Conservation (phyloP, 1,140 invertebrate genomes). For the Zaprionus tsacasi region DNA sequence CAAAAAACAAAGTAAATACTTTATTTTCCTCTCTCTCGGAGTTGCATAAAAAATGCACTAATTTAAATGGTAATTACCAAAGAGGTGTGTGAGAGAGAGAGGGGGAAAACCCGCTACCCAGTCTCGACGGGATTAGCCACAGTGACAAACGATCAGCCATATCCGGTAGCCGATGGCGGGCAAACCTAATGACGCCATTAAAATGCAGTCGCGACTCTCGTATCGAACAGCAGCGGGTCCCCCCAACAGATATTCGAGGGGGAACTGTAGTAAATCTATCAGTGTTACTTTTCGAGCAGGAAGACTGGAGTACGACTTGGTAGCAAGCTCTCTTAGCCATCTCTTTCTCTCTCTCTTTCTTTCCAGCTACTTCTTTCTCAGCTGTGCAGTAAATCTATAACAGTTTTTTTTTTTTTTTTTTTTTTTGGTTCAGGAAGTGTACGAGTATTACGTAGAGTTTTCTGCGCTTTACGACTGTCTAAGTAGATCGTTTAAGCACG, state of each 20-base stretch:
- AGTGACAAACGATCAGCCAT: conserved; percentile 80
- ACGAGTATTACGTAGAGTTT: neutral
- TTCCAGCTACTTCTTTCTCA: neutral
- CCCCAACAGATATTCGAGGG: neutral
- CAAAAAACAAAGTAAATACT: neutral
- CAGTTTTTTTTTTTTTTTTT: neutral
- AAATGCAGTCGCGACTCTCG: conserved; percentile 60
- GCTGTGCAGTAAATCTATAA: neutral
- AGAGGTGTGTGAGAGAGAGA: neutral
- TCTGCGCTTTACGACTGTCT: neutral
- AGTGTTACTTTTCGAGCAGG: neutral
- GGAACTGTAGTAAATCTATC: conserved; percentile 5
- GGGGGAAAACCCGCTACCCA: conserved; percentile 6
- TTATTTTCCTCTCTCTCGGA: conserved; percentile 20
- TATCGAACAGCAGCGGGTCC: neutral
- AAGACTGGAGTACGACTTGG: neutral
- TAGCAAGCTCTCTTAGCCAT: neutral
- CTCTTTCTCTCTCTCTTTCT: neutral
- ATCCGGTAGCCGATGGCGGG: conserved; percentile 71
- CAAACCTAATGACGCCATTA: conserved; percentile 76
- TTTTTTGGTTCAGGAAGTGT: neutral
- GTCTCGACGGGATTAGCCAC: conserved; percentile 44
- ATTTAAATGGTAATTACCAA: conserved; percentile 76
- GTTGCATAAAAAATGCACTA: conserved; percentile 70
- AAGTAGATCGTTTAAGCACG: neutral